Evolutionary conservation across 2,113 vertebrate genomes (phyloP), one percentile per base, ranked within the genome.

Genomic region (Clarias magur): DNA sequence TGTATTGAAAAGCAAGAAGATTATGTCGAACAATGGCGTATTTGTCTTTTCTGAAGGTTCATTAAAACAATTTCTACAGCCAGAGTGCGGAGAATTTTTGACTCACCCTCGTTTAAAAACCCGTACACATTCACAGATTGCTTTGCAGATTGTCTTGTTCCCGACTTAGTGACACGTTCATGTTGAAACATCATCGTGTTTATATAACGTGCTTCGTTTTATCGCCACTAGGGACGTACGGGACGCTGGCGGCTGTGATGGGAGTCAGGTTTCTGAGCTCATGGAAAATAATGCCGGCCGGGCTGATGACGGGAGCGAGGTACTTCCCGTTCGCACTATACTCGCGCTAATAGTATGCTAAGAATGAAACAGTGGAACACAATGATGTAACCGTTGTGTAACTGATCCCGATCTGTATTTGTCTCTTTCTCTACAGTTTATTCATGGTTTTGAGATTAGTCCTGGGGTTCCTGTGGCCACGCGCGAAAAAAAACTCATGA

Each of bases 201-300:
- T 4, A n/a, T 34, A 8, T 25, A 1, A 0, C 8, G 57, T 62
- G 7, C 57, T 81, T 57, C 21, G 1, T 81, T 4, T 81, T 62
- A 3, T 25, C 10, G 6, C 59, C 79, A 86, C 88, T 87, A 97
- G 98, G 92, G 89, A 96, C 97, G 0, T 96, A 96, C 13, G 98
- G 96, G 88, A 95, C 95, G 5, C 90, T 99, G 91, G 90, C 96
- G 53, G 95, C 94, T 0, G 86, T 99, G 85, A 98, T 99, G 97
- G 97, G 96, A 84, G 93, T 96, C 89, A 94, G 98, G 86, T 99
- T 97, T 92, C 94, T 98, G 90, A 91, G 92, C 93, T 97, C 97
- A 30, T 94, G 96, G 90, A 99, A 97, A 92, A 95, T 99, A 82
- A 97, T 99, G 96, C 98, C 98, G 63, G 97, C 97, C 0, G 98